These are phyloP conservation scores for Cyclargus thomasi DNA, from an alignment of 1,140 invertebrate species.

Conservation along the genomic window DNA sequence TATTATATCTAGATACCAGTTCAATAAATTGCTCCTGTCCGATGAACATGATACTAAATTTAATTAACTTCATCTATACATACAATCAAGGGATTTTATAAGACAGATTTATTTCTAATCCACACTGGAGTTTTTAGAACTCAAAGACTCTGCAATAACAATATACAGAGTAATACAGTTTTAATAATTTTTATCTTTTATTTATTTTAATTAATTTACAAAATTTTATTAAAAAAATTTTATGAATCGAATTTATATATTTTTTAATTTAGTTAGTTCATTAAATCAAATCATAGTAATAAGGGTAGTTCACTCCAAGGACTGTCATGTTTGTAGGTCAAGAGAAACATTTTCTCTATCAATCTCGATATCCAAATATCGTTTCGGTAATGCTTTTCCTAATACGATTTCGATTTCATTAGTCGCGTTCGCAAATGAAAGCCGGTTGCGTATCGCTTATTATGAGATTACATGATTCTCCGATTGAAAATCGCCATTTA, in stretches of 20 bases:
- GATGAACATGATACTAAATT: not conserved
- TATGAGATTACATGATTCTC: not conserved
- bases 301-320: no score
- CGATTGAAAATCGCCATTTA: not conserved
- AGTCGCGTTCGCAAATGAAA: not conserved
- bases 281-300: no score
- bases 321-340: not conserved
- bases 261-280: no score
- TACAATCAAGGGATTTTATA: not conserved
- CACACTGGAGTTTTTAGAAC: not conserved
- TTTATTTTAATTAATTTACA: no score
- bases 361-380: not conserved
- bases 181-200: no score
- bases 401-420: conserved; percentile 3
- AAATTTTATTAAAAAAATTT: no score
- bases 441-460: conserved; percentile 2
- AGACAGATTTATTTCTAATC: not conserved
- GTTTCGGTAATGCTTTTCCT: not conserved
- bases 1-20: not conserved
- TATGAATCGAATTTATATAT: no score
- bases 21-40: not conserved
- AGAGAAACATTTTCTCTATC: not conserved
- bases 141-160: no score
- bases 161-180: no score
- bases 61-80: not conserved